Base-by-base conservation (phyloP, 2,888 invertebrate genomes). In the Pachycephus smyrnensis region DNA sequence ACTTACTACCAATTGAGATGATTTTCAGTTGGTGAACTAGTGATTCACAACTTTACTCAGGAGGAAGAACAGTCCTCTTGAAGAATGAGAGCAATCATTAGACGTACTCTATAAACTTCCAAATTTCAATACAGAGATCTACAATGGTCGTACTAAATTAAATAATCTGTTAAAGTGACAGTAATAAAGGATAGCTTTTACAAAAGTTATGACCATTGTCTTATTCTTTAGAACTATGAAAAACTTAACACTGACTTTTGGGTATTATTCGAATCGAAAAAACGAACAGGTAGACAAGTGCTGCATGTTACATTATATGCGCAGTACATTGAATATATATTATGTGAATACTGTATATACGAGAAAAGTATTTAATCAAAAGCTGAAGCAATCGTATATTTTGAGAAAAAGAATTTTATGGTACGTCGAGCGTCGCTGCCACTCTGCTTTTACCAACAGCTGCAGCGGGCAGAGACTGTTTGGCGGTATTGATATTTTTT, bases 21-120 rank as follows among this genome's bases (percentile, higher is more conserved):
- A 32, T n/a, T 71, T 35, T 36, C 68, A 71, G 73, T 73, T 78
- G 69, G 40, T 33, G 69, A 76, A 37, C 73, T 68, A 71, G 77
- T 77, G 75, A 77, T 69, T 69, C 69, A 69, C 69, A 75, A 77
- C 77, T 75, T 77, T 75, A 76, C 75, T 75, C 78, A 71, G 55
- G 73, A 69, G 73, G 71, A 73, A 68, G 33, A 36, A 31, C 36
- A 71, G 35, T 12, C 74, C 77, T 37, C 55, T 75, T 36, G 11
- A 36, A 11, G 77, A 77, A 75, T 37, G 33, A 75, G 77, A 77
- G 77, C 77, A 40, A 77, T 77, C 69, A 30, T 15, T 55, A n/a
- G 15, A 55, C 55, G n/a, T 30, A 23, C 30, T 74, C 0, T 55
- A 55, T 23, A 55, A 55, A 6, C 23, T 55, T 55, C 9, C 15